Percentiles rank a stretch among this genome's conserved stretches.
Conservation (phyloP, 37 sponge, comb jelly and placozoan genomes). For the Beroe forskalii region DNA sequence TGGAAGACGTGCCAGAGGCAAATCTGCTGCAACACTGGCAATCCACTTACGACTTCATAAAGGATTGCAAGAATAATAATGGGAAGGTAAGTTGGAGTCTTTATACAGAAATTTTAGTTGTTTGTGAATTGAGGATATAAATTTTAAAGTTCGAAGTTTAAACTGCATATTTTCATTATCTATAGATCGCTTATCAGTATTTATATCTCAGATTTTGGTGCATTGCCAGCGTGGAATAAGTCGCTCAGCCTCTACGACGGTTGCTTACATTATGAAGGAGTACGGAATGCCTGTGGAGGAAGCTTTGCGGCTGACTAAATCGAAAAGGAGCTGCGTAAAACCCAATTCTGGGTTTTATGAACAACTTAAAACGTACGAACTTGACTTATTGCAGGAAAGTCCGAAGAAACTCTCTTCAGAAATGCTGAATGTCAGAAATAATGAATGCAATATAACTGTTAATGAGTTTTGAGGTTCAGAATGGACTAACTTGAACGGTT, state of each 20-base stretch:
- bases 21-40: conserved; percentile 34
- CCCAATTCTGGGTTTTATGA: conserved; percentile 8
- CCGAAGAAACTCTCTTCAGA: too few species aligned
- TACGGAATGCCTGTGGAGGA: background rate
- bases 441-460: too few species aligned
- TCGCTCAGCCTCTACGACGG: background rate
- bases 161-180: too few species aligned
- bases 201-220: conserved; percentile 5
- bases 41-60: background rate
- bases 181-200: too few species aligned
- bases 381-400: too few species aligned
- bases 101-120: too few species aligned
- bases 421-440: too few species aligned
- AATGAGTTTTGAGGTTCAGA: too few species aligned
- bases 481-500: too few species aligned
- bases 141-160: too few species aligned
- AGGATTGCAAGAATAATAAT: background rate
- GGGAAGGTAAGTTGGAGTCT: conserved; percentile 13
- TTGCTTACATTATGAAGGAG: conserved; percentile 48
- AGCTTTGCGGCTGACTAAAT: background rate
- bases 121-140: too few species aligned
- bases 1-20: background rate
- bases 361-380: conserved; percentile 14
- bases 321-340: conserved; percentile 22
- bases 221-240: conserved; percentile 24